Evolutionary conservation across 2,888 invertebrate genomes (phyloP), one percentile per base, ranked within the genome.

Genomic region (Cenopis cana): DNA sequence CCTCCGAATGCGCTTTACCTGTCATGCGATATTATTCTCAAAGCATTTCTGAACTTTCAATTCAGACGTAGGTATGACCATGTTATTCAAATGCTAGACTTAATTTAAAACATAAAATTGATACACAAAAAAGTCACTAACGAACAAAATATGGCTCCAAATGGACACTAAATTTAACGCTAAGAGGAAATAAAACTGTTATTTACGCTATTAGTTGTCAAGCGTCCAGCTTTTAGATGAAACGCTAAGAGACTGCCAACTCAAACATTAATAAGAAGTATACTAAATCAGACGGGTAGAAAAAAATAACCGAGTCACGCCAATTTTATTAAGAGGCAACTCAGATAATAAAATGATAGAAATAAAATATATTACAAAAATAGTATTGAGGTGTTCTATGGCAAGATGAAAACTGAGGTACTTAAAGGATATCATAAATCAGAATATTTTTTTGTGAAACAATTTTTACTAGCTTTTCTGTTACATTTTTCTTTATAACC

Each of bases 171-270:
- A 68, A 68, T 68, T 68, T 24, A 38, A 41, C 41, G 60, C 41
- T 68, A 54, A 68, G 41, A 50, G 38, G 38, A 68, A 41, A 68
- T 68, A 60, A 54, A 68, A 68, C 60, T 60, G 52, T 57, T 52
- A 41, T 60, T 68, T 68, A 60, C 38, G 68, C 60, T 70, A 59
- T 60, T 59, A 66, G 54, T 70, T 70, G 70, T 66, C 70, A 66
- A 66, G 65, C 65, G 60, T 70, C 70, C 70, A 70, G 65, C 65
- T 70, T 60, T 65, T 60, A 59, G 38, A 70, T 49, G 59, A 60
- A 66, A 65, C 41, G 14, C 57, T 54, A 33, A 38, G 17, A 20
- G 57, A 55, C 41, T 66, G 69, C 69, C 64, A 69, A 59, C 20
- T 57, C 56, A 56, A 64, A 57, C 29, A 29, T 29, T 64, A 57